A percentile compares a stretch with the other conserved stretches of the same genome.
phyloP scores from a whole-genome alignment of 1,140 invertebrate genomes.

The Rhizoglyphus robini region DNA sequence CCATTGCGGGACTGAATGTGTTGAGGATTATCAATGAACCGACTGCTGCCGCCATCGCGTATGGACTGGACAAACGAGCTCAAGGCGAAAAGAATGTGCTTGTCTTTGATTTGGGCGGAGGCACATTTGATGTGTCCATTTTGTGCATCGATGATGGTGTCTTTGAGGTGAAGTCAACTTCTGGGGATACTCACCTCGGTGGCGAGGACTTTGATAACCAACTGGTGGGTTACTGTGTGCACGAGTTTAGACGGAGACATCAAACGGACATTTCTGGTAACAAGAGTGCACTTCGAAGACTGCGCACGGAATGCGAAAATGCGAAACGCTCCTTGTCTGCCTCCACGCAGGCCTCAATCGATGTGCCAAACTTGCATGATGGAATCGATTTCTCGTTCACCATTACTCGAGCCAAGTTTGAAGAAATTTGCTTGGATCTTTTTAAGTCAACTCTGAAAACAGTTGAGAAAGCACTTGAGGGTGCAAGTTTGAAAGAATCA shows the following conservation, averaged over 20 bases:
- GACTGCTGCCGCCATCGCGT: slow-evolving; percentile 65
- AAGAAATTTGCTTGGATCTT: slow-evolving; percentile 83
- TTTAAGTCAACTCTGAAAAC: slow-evolving; percentile 39
- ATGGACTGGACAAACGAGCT: slow-evolving; percentile 61
- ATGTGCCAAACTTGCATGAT: slow-evolving; percentile 87
- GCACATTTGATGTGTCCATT: slow-evolving; percentile 93
- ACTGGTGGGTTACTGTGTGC: slow-evolving; percentile 87
- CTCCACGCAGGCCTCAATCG: slow-evolving; percentile 68
- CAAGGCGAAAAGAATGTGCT: slow-evolving; percentile 37
- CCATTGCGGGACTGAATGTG: slow-evolving; percentile 75
- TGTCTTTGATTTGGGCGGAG: slow-evolving; percentile 86
- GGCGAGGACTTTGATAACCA: too few species aligned
- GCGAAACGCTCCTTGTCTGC: slow-evolving; percentile 90
- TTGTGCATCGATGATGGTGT: slow-evolving; percentile 89
- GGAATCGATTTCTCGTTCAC: slow-evolving; percentile 93
- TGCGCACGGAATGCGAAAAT: slow-evolving; percentile 84
- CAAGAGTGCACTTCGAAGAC: slow-evolving; percentile 73
- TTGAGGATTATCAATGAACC: slow-evolving; percentile 82
- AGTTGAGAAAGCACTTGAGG: slow-evolving; percentile 31
- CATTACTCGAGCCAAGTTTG: too few species aligned
- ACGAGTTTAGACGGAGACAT: slow-evolving; percentile 94
- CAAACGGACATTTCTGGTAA: slow-evolving; percentile 82
- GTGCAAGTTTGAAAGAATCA: slow-evolving; percentile 33
- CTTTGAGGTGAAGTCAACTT: slow-evolving; percentile 55
- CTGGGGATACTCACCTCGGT: too few species aligned